Evolutionary conservation across 2,797 vertebrate species (phyloP).

Genomic region (Podarcis lilfordi): DNA sequence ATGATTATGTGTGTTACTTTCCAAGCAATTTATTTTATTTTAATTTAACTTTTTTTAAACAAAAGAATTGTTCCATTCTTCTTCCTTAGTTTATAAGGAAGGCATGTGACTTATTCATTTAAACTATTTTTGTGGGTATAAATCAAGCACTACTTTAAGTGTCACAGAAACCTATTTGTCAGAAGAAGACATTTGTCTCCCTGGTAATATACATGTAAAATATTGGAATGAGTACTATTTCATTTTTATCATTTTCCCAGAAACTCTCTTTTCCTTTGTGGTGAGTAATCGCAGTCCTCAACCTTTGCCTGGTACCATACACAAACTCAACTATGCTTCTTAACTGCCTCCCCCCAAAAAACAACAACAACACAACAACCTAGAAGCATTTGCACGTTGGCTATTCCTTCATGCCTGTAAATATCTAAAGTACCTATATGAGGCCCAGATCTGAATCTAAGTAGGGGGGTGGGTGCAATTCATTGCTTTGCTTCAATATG

Average conservation of each 20-base stretch:
- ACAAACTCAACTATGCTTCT: neutral
- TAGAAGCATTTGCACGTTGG: neutral
- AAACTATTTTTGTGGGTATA: slow-evolving; percentile 18
- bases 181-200: slow-evolving; percentile 25
- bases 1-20: neutral
- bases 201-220: slow-evolving; percentile 11
- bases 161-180: neutral
- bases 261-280: neutral
- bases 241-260: neutral
- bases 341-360: too few relatives aligned
- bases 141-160: neutral
- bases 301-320: neutral
- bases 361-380: neutral
- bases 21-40: neutral
- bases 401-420: neutral
- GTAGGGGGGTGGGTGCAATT: too few relatives aligned
- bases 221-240: neutral
- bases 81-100: neutral
- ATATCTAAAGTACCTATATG: neutral
- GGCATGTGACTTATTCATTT: accelerated
- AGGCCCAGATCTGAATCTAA: neutral
- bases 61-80: neutral
- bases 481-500: neutral
- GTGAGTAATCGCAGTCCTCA: neutral
- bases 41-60: neutral